Conservation (phyloP, 2,888 invertebrate species). For the Pterobdella sp. region DNA sequence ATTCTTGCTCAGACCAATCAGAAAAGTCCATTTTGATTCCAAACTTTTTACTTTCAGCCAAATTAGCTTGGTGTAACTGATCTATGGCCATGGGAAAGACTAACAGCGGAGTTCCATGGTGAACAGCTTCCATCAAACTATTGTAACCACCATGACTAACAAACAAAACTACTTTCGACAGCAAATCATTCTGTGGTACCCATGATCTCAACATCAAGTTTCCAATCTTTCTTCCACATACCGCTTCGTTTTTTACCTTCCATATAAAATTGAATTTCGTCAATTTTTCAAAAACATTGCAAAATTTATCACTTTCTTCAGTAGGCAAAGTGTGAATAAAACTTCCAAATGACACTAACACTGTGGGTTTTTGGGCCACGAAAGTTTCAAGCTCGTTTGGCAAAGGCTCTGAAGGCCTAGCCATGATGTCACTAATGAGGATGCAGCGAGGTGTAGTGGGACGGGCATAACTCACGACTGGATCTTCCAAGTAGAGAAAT, state of each 20-base stretch:
- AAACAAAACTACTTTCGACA: slow-evolving; percentile 28
- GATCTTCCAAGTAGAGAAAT: slow-evolving; percentile 26
- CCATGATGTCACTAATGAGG: slow-evolving; percentile 27
- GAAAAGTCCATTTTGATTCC: slow-evolving; percentile 28
- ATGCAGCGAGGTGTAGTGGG: slow-evolving; percentile 27
- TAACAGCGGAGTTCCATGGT: slow-evolving; percentile 29
- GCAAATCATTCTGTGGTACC: slow-evolving; percentile 33
- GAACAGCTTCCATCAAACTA: slow-evolving; percentile 28
- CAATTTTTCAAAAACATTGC: slow-evolving; percentile 21
- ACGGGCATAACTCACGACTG: slow-evolving; percentile 19
- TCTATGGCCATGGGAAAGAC: slow-evolving; percentile 30
- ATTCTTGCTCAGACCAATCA: slow-evolving; percentile 27
- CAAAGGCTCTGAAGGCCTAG: slow-evolving; percentile 2
- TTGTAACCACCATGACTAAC: slow-evolving; percentile 32
- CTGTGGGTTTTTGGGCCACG: slow-evolving; percentile 10
- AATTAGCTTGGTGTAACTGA: slow-evolving; percentile 25
- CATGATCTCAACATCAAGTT: slow-evolving; percentile 27
- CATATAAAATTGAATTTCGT: slow-evolving; percentile 24
- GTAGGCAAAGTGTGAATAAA: slow-evolving; percentile 26
- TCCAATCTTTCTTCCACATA: slow-evolving; percentile 7
- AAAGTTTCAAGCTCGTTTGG: slow-evolving; percentile 14
- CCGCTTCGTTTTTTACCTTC: slow-evolving; percentile 7
- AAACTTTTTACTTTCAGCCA: slow-evolving; percentile 20
- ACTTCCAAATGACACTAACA: slow-evolving; percentile 32
- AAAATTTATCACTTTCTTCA: slow-evolving; percentile 26